Evolutionary conservation across 2,113 vertebrate genomes (phyloP).

Genomic region (Psittacula cyanocephala): DNA sequence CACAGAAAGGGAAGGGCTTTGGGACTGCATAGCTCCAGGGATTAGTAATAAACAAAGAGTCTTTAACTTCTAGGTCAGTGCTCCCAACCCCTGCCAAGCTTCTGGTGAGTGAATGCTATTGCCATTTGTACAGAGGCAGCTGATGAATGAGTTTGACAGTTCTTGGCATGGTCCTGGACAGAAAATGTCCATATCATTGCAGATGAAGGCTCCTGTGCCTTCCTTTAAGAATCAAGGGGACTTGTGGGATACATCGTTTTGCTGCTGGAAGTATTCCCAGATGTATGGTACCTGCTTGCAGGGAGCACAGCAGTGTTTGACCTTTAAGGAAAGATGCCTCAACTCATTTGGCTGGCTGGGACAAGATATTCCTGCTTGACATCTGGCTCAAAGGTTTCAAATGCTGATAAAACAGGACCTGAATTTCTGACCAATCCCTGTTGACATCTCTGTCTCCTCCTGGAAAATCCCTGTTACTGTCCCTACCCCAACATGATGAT

Average conservation of each 20-base stretch:
- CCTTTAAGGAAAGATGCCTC: background rate
- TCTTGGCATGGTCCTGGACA: background rate
- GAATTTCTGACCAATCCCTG: background rate
- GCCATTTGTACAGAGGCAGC: conserved; percentile 8
- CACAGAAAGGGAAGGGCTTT: conserved; percentile 64
- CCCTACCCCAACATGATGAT: background rate
- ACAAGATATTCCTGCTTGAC: background rate
- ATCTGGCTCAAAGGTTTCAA: background rate
- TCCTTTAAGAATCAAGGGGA: background rate
- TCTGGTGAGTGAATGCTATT: conserved; percentile 1
- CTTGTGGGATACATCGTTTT: background rate
- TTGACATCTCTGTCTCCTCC: background rate
- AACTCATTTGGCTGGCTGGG: background rate
- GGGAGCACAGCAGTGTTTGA: background rate
- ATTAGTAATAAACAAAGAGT: conserved; percentile 60
- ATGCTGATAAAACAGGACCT: background rate
- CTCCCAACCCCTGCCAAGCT: conserved; percentile 38
- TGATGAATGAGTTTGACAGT: conserved; percentile 36
- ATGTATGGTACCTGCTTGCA: background rate
- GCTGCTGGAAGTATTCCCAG: background rate
- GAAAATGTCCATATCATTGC: background rate
- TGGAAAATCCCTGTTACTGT: background rate
- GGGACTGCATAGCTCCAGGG: conserved; percentile 51
- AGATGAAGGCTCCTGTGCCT: background rate
- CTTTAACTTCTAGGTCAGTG: conserved; percentile 65